Evolutionary conservation across 2,797 vertebrate species (phyloP).

Genomic region (Paguma larvata): DNA sequence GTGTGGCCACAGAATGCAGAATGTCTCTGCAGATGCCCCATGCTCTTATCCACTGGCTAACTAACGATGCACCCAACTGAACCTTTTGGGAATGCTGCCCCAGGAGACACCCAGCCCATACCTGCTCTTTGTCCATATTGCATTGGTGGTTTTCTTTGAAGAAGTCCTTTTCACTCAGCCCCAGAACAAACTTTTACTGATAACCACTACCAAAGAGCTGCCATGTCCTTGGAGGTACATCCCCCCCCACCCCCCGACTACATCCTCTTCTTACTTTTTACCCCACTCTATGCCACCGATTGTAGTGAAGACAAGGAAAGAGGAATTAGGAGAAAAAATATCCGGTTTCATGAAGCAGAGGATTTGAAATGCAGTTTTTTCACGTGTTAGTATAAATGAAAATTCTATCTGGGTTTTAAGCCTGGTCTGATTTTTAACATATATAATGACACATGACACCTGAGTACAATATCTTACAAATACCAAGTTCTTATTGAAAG

Average conservation of each 20-base stretch:
- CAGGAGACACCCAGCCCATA: not conserved
- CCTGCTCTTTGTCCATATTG: not conserved
- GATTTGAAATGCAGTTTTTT: not conserved
- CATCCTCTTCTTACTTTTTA: not conserved
- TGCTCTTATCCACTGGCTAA: not conserved
- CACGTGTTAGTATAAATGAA: not conserved
- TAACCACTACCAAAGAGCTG: not conserved
- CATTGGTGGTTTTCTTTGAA: not conserved
- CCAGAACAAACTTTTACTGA: not conserved
- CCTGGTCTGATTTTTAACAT: conserved; percentile 28
- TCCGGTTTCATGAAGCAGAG: not conserved
- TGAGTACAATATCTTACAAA: not conserved
- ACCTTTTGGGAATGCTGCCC: not conserved
- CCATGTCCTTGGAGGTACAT: not conserved
- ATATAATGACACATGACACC: not conserved
- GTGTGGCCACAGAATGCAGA: not conserved
- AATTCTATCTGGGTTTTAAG: not conserved
- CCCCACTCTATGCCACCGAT: not conserved
- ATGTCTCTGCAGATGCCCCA: not conserved
- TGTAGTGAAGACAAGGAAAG: not conserved
- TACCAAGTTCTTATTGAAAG: not conserved
- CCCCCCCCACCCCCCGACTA: fast-evolving
- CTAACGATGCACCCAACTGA: not conserved
- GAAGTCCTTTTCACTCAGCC: not conserved
- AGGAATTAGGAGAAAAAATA: not conserved